Percentiles rank a stretch among this genome's conserved stretches.
Evolutionary conservation across 2,113 vertebrate genomes (phyloP).

Genomic region (Panurus biarmicus): DNA sequence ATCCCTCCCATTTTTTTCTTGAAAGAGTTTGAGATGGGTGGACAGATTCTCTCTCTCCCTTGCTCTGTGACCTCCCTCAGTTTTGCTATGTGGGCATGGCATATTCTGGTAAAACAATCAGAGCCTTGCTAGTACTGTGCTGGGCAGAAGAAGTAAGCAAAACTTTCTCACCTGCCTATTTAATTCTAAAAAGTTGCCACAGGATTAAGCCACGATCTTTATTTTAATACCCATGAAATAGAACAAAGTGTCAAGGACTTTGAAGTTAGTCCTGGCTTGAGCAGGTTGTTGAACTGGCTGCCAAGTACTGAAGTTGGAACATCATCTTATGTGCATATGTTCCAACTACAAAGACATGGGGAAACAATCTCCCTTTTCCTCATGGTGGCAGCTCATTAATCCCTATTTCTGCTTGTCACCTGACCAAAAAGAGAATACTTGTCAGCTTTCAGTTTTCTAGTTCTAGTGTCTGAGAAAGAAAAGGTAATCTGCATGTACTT

Average conservation of each 20-base stretch:
- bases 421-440: background rate
- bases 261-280: background rate
- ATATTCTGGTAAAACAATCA: background rate
- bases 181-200: background rate
- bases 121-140: background rate
- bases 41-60: background rate
- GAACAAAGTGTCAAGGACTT: background rate
- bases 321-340: background rate
- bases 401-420: background rate
- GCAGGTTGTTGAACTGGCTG: background rate
- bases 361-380: background rate
- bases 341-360: background rate
- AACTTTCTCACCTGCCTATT: background rate
- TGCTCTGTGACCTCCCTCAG: background rate
- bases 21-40: background rate
- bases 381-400: slow-evolving; percentile 35
- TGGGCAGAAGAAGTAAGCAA: background rate
- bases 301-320: background rate
- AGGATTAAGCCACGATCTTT: background rate
- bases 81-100: accelerated
- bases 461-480: background rate
- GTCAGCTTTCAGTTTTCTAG: background rate
- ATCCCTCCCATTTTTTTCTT: background rate
- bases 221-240: background rate
- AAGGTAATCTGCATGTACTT: background rate